Percentiles rank a stretch among this genome's conserved stretches.
Conservation (phyloP, 2,797 vertebrate genomes). For the Kryptolebias ocellatus region DNA sequence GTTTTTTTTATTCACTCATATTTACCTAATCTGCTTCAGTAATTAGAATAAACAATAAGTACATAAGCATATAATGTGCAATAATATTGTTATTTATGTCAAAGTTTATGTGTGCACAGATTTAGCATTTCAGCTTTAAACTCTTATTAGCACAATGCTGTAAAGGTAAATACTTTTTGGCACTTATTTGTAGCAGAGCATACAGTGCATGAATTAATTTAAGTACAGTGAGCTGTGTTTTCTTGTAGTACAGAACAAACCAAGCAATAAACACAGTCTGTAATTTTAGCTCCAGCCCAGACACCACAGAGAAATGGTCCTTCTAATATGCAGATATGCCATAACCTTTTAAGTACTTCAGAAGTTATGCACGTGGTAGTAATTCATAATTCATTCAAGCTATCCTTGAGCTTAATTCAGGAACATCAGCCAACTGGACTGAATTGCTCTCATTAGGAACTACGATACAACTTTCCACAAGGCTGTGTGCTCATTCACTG, state of each 20-base stretch:
- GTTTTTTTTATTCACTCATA: not conserved
- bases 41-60: not conserved
- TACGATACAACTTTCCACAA: constrained; percentile 57
- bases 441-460: constrained; percentile 64
- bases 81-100: too few species aligned
- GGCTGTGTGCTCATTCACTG: constrained; percentile 35
- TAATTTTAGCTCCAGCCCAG: constrained; percentile 30
- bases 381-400: constrained; percentile 73
- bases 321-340: constrained; percentile 46
- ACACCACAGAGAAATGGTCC: constrained; percentile 37
- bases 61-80: too few species aligned
- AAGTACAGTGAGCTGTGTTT: constrained; percentile 11
- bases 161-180: not conserved
- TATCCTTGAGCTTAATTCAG: constrained; percentile 61
- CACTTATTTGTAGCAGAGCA: constrained; percentile 2
- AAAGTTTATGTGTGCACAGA: not conserved
- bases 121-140: constrained; percentile 2
- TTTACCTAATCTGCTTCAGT: not conserved
- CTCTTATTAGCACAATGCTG: constrained; percentile 9
- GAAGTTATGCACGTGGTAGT: constrained; percentile 62
- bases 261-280: constrained; percentile 52
- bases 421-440: constrained; percentile 58
- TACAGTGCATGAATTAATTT: constrained; percentile 1
- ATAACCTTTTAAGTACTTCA: constrained; percentile 60
- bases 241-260: constrained; percentile 32